A percentile compares a stretch with the other conserved stretches of the same genome.
phyloP scores from a whole-genome alignment of 2,888 invertebrate genomes.

The Eristalis arbustorum region DNA sequence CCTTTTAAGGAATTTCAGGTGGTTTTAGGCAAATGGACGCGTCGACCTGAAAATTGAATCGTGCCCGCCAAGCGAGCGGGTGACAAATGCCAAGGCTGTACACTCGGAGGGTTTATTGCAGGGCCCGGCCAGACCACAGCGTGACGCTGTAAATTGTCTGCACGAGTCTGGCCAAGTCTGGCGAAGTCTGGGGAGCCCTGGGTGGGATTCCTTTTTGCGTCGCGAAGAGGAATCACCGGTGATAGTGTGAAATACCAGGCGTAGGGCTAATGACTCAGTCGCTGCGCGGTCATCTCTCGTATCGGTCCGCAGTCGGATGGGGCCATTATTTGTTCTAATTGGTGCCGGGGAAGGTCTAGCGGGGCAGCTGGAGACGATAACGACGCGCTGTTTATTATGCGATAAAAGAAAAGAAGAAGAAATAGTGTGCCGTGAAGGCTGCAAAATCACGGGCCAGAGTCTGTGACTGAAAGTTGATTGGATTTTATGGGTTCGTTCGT shows the following conservation, averaged over 20 bases:
- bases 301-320: slow-evolving; percentile 33
- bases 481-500: not conserved
- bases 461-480: not conserved
- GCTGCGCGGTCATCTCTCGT: not conserved
- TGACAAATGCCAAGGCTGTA: not conserved
- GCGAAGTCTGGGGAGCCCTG: not conserved
- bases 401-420: not conserved
- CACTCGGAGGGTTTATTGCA: not conserved
- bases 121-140: too few species aligned
- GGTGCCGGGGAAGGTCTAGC: slow-evolving; percentile 12
- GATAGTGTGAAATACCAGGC: slow-evolving; percentile 68
- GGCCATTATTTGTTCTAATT: slow-evolving; percentile 48
- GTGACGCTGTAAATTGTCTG: slow-evolving; percentile 31
- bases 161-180: not conserved
- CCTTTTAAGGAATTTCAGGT: slow-evolving; percentile 43
- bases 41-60: not conserved
- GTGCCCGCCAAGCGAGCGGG: too few species aligned
- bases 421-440: not conserved
- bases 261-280: slow-evolving; percentile 43
- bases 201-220: slow-evolving; percentile 15
- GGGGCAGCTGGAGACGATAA: not conserved
- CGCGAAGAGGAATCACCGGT: slow-evolving; percentile 52
- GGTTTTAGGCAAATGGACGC: not conserved
- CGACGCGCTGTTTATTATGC: not conserved
- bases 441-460: not conserved